Evolutionary conservation across 1,140 invertebrate genomes (phyloP).

Genomic region (Colletes latitarsis): DNA sequence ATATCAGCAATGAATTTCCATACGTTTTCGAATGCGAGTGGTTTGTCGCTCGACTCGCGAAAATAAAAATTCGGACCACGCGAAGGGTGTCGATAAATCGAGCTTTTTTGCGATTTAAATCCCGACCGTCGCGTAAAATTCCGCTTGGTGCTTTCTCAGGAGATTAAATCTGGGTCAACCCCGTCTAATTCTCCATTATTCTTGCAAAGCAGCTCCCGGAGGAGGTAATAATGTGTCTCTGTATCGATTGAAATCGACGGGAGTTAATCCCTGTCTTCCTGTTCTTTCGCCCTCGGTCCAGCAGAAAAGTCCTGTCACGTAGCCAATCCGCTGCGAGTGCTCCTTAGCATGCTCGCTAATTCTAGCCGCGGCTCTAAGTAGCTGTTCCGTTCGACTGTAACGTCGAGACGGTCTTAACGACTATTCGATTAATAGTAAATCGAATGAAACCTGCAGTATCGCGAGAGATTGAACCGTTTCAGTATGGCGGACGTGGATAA

Average conservation of each 20-base stretch:
- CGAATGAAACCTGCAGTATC: neutral
- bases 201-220: neutral
- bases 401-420: neutral
- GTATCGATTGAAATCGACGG: conserved; percentile 63
- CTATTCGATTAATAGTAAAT: neutral
- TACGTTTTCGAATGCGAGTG: too few species aligned
- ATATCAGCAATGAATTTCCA: too few species aligned
- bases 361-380: neutral
- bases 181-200: conserved; percentile 15
- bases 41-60: too few species aligned
- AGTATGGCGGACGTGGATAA: too few species aligned
- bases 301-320: conserved; percentile 49
- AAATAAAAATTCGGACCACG: too few species aligned
- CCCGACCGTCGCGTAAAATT: neutral
- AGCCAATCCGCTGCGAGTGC: conserved; percentile 40
- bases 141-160: neutral
- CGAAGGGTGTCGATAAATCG: conserved; percentile 17
- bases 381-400: neutral
- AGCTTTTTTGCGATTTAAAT: neutral
- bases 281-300: conserved; percentile 1
- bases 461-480: too few species aligned
- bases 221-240: conserved; percentile 36
- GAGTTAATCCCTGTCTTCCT: conserved; percentile 66
- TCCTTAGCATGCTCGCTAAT: conserved; percentile 36
- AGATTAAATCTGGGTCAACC: conserved; percentile 47